Percentiles rank a stretch among this genome's conserved stretches.
Conservation (phyloP, 2,113 vertebrate species). For the Amia ocellicauda region DNA sequence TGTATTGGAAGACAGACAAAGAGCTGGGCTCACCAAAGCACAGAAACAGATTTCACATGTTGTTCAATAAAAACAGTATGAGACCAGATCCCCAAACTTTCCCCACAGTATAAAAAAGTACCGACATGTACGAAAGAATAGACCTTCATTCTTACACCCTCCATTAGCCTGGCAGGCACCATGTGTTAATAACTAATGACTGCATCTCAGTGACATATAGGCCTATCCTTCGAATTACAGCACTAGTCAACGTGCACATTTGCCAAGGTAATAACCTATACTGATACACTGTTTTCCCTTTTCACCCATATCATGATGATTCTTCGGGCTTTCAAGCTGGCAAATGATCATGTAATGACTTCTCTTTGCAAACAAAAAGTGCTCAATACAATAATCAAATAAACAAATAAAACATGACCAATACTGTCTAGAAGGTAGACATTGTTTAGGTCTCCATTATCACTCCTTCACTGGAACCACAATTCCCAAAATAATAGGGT, state of each 20-base stretch:
- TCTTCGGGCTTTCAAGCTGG: background rate
- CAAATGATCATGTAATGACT: background rate
- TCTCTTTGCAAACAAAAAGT: background rate
- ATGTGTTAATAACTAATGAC: background rate
- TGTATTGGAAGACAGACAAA: background rate
- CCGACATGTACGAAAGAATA: background rate
- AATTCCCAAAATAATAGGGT: too few relatives aligned
- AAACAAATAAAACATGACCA: background rate
- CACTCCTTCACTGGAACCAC: too few relatives aligned
- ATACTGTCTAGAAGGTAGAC: background rate
- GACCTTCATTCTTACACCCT: background rate
- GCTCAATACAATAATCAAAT: background rate
- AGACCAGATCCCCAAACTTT: background rate
- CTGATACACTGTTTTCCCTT: background rate
- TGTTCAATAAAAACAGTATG: background rate
- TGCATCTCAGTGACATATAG: constrained; percentile 2
- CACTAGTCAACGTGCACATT: background rate
- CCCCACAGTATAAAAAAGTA: background rate
- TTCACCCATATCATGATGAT: background rate
- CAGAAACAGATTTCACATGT: background rate
- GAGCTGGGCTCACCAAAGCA: constrained; percentile 8
- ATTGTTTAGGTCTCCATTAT: too few relatives aligned
- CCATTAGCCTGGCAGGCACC: background rate
- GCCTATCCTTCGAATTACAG: background rate
- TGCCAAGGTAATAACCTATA: background rate